Evolutionary conservation across 2,113 vertebrate species (phyloP), one percentile per base, ranked within the genome.

Genomic region (Scatophagus argus): DNA sequence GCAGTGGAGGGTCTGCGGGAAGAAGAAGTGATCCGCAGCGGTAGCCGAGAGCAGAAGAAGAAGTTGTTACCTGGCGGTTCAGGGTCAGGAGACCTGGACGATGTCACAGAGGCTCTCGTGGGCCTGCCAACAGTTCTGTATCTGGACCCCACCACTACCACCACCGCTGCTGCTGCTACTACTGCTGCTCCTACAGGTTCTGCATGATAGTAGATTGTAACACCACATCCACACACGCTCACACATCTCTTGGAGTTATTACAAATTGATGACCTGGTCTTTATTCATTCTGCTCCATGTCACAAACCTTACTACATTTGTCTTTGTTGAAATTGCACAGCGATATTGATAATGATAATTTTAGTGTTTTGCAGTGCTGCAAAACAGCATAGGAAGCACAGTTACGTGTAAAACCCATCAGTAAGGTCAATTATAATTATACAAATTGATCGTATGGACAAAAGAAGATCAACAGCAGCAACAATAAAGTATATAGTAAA

Each of bases 11-110:
- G 87, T 43, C 84, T 95, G 55, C 89, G 87, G 19, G 92, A 94
- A 54, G 95, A 95, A 13, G 93, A 94, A 82, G 52, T 91, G 77
- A 85, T 93, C 46, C 94, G 94, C 46, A 94, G 85, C 6, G 90
- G 91, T 16, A 91, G 86, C 62, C 87, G 91, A 46, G 93, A 94
- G 41, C 86, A 93, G 61, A 91, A 69, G 73, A 95, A 89, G 89
- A 94, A 92, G 82, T 4, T 76, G 10, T 61, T 90, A 56, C 81
- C 92, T 0, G 85, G 85, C 0, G 93, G 92, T 1, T 93, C 92
- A 0, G 94, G 92, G 6, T 94, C 90, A 16, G 93, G 92, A 54
- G 93, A 94, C 17, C 64, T 82, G 44, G 94, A 93, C 0, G 92
- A 93, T 23, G 73, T 29, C 0, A 92, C 89, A 0, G 92, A 94